A percentile compares a stretch with the other conserved stretches of the same genome.
Conservation (phyloP, 2,888 invertebrate genomes). For the Diaphora mendica region DNA sequence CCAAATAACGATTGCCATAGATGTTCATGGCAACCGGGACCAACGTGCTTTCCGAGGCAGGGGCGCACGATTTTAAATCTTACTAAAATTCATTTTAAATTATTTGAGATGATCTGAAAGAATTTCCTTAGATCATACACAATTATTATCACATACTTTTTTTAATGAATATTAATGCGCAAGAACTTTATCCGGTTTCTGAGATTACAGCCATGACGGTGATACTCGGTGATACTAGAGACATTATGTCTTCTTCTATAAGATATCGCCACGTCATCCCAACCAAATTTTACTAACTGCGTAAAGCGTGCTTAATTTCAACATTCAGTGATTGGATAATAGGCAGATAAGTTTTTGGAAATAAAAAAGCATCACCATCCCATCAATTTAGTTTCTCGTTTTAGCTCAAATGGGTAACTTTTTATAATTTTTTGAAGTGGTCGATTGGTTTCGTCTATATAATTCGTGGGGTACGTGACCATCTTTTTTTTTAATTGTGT, state of each 20-base stretch:
- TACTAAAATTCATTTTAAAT: neutral
- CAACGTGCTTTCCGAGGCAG: too few relatives aligned
- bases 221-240: constrained; percentile 18
- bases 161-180: neutral
- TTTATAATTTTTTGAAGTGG: constrained; percentile 73
- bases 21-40: too few relatives aligned
- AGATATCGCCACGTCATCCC: constrained; percentile 58
- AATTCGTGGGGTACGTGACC: constrained; percentile 82
- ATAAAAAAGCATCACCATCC: constrained; percentile 69
- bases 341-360: constrained; percentile 65
- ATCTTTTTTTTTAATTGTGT: constrained; percentile 66
- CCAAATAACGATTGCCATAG: too few relatives aligned
- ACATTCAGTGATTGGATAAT: constrained; percentile 72
- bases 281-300: constrained; percentile 62
- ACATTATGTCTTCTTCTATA: constrained; percentile 45
- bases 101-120: neutral
- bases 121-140: neutral
- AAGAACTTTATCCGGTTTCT: neutral
- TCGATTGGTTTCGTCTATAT: constrained; percentile 74
- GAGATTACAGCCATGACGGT: constrained; percentile 16
- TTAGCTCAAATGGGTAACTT: constrained; percentile 74
- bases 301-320: constrained; percentile 73
- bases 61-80: neutral
- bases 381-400: constrained; percentile 66
- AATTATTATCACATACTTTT: neutral